Conservation (phyloP, 2,113 vertebrate species). For the Ciconia boyciana region DNA sequence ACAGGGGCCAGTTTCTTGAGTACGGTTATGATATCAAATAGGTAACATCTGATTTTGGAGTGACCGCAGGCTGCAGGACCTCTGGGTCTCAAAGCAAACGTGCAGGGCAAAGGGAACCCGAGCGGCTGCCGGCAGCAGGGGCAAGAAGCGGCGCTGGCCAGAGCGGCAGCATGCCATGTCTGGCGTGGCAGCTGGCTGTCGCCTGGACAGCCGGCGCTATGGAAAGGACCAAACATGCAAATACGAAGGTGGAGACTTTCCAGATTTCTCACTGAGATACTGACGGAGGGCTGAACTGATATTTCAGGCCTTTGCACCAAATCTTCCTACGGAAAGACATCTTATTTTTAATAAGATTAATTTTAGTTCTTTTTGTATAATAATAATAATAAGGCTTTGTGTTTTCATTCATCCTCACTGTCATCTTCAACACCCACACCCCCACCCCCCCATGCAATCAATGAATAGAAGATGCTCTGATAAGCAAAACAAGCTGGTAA, state of each 20-base stretch:
- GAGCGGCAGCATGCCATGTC: accelerated
- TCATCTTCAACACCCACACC: not conserved
- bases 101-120: not conserved
- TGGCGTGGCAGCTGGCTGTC: not conserved
- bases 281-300: not conserved
- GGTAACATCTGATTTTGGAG: not conserved
- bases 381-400: not conserved
- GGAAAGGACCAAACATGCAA: not conserved
- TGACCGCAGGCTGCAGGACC: not conserved
- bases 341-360: not conserved
- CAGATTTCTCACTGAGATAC: not conserved
- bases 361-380: not conserved
- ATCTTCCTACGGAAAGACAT: not conserved
- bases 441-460: not conserved
- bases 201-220: accelerated
- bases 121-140: not conserved
- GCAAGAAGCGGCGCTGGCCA: not conserved
- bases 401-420: not conserved
- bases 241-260: not conserved
- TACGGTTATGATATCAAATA: not conserved
- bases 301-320: not conserved
- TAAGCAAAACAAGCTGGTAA: not conserved
- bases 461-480: not conserved
- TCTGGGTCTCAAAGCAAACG: not conserved
- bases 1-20: not conserved